These are phyloP conservation scores for Indri indri DNA, from an alignment of 2,113 vertebrate species.

Conservation along the genomic window DNA sequence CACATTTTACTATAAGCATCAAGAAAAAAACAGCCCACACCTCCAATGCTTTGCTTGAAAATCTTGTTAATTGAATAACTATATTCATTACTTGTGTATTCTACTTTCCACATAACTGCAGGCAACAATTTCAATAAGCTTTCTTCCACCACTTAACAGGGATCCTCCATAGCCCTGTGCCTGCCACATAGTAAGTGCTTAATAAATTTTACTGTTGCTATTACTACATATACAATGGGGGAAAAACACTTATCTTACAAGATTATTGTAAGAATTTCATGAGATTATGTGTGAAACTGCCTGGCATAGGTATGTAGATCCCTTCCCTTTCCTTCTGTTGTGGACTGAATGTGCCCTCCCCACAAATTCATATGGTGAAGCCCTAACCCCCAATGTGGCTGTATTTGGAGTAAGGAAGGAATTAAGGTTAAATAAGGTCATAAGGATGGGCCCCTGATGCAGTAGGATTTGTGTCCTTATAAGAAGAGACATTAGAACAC, in stretches of 20 bases:
- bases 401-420: not conserved
- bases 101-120: not conserved
- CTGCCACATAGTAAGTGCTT: not conserved
- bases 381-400: not conserved
- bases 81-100: not conserved
- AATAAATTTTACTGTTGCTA: conserved; percentile 8
- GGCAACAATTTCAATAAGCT: not conserved
- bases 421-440: not conserved
- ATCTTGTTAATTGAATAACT: not conserved
- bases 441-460: not conserved
- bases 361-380: not conserved
- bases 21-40: not conserved
- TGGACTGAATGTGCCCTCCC: not conserved
- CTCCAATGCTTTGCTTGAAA: not conserved
- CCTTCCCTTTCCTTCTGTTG: not conserved
- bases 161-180: not conserved
- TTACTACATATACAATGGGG: not conserved
- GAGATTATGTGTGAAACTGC: not conserved
- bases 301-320: not conserved
- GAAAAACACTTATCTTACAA: not conserved
- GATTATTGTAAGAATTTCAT: not conserved
- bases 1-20: conserved; percentile 5
- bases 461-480: not conserved
- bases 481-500: not conserved
- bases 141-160: not conserved